A percentile compares a stretch with the other conserved stretches of the same genome.
Conservation (phyloP, 64 coral and sea anemone species). For the Stylophora pistillata region DNA sequence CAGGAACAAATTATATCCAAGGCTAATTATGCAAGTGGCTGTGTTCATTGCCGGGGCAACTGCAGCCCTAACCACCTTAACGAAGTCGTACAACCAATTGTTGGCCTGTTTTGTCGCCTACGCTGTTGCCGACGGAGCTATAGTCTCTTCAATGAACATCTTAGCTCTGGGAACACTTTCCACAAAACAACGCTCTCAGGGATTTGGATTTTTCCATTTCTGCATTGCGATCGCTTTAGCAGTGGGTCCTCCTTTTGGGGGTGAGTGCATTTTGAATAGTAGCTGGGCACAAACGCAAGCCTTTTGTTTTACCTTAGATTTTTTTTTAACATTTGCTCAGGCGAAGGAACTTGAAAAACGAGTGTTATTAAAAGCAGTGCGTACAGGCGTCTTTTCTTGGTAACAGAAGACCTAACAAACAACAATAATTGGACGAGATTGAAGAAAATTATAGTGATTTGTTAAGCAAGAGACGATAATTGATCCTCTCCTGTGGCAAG, state of each 20-base stretch:
- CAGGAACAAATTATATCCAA: not conserved
- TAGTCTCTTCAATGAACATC: constrained; percentile 19
- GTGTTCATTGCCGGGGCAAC: not conserved
- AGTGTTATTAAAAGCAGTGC: too few relatives aligned
- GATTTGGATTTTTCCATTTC: constrained; percentile 19
- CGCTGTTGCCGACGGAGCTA: constrained; percentile 4
- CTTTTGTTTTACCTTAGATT: too few relatives aligned
- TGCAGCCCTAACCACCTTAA: not conserved
- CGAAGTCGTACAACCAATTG: not conserved
- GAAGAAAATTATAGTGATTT: too few relatives aligned
- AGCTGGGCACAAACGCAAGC: not conserved
- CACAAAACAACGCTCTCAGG: not conserved
- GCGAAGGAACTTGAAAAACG: not conserved
- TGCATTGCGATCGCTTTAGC: not conserved
- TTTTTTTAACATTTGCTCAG: too few relatives aligned
- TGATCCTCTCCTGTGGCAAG: too few relatives aligned
- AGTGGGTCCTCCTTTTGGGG: constrained; percentile 35
- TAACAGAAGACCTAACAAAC: too few relatives aligned
- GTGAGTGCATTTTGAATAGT: not conserved
- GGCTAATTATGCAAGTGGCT: not conserved
- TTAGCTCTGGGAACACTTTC: not conserved
- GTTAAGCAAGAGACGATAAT: too few relatives aligned
- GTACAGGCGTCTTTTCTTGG: too few relatives aligned
- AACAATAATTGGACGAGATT: too few relatives aligned
- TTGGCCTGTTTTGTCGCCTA: constrained; percentile 18